Conservation (phyloP, 2,113 vertebrate genomes). For the Scomber japonicus region DNA sequence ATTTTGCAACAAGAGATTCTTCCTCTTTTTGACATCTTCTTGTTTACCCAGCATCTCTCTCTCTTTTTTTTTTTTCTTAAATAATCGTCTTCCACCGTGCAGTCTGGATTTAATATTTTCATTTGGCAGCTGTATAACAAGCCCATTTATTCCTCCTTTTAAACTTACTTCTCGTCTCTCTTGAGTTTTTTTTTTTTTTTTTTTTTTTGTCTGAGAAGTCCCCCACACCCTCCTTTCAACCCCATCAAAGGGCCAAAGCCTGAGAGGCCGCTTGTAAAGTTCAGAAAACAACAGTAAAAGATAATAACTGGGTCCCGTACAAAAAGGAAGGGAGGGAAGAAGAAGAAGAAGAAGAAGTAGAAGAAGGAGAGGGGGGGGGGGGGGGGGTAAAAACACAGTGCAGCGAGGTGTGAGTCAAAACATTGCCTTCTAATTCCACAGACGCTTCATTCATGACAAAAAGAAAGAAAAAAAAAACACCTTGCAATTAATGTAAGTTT, state of each 20-base stretch:
- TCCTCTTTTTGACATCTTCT: constrained; percentile 29
- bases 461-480: constrained; percentile 39
- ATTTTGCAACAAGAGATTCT: constrained; percentile 33
- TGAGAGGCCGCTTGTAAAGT: constrained; percentile 78
- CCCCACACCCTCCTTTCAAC: constrained; percentile 52
- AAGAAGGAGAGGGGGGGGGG: neutral
- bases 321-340: constrained; percentile 47
- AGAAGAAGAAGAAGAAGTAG: neutral
- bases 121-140: constrained; percentile 65
- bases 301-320: constrained; percentile 64
- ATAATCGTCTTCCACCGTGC: constrained; percentile 30
- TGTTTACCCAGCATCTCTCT: constrained; percentile 19
- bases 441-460: constrained; percentile 47
- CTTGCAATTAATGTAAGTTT: constrained; percentile 46
- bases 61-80: neutral
- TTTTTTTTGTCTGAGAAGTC: constrained; percentile 48
- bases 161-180: constrained; percentile 32
- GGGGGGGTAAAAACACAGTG: constrained; percentile 14
- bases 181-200: constrained; percentile 5
- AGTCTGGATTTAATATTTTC: constrained; percentile 73
- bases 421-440: constrained; percentile 61
- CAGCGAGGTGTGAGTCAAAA: constrained; percentile 71
- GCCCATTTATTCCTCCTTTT: constrained; percentile 49
- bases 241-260: constrained; percentile 73
- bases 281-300: constrained; percentile 75